Conservation (phyloP, 2,888 invertebrate species). For the Tuberolachnus salignus region DNA sequence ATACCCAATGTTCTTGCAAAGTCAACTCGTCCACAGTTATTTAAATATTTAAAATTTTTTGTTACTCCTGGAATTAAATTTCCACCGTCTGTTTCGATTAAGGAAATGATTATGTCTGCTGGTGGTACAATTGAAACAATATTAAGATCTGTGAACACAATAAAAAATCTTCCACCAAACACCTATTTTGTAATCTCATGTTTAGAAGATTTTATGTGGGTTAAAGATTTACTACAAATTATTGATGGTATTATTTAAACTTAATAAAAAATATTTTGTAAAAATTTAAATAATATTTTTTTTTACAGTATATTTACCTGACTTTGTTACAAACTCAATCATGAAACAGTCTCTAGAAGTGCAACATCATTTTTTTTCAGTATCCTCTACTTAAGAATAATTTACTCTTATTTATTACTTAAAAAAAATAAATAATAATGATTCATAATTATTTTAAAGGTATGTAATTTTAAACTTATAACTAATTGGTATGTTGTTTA, state of each 20-base stretch:
- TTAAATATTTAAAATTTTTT: conserved; percentile 82
- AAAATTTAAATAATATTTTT: neutral
- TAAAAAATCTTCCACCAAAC: conserved; percentile 74
- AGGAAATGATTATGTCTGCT: conserved; percentile 83
- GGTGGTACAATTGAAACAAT: conserved; percentile 86
- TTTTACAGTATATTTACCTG: conserved; percentile 21
- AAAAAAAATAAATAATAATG: no score
- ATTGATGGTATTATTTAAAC: conserved; percentile 66
- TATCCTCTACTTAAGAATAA: no score
- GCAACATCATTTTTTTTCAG: neutral
- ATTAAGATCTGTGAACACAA: conserved; percentile 74
- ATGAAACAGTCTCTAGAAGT: neutral
- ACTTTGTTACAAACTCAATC: conserved; percentile 18
- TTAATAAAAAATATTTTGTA: neutral
- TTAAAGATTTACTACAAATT: conserved; percentile 76
- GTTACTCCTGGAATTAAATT: conserved; percentile 86
- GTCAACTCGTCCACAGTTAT: conserved; percentile 74
- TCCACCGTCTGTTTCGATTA: conserved; percentile 75
- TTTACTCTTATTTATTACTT: no score
- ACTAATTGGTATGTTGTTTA: no score
- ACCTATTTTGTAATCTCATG: conserved; percentile 84
- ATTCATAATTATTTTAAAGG: no score
- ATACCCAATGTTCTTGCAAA: conserved; percentile 77
- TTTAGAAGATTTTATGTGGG: conserved; percentile 83
- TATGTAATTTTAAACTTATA: no score